These are phyloP conservation scores for Anolis apletophallus DNA, from an alignment of 2,797 vertebrate species.

Conservation along the genomic window DNA sequence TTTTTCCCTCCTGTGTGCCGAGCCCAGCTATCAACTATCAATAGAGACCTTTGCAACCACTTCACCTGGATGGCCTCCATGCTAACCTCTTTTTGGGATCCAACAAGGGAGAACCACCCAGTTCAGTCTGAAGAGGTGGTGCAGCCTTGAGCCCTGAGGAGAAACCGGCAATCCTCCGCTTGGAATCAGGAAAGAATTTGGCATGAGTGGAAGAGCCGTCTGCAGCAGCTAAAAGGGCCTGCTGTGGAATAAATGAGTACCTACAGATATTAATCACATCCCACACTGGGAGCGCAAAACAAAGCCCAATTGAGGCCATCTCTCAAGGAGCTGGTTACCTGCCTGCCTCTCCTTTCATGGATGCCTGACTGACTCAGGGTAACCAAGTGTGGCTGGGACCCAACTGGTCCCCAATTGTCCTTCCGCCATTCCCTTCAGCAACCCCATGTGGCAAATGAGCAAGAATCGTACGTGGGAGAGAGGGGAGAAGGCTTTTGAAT, in stretches of 20 bases:
- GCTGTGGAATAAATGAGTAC: slow-evolving; percentile 18
- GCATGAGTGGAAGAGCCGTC: not conserved
- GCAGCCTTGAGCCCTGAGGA: not conserved
- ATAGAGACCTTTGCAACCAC: not conserved
- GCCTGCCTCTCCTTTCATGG: slow-evolving; percentile 27
- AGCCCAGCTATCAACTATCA: not conserved
- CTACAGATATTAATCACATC: slow-evolving; percentile 13
- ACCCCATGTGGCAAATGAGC: slow-evolving; percentile 18
- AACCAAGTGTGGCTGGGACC: slow-evolving; percentile 11
- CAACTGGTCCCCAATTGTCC: not conserved
- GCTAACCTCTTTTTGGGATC: not conserved
- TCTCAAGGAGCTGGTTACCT: slow-evolving; percentile 13
- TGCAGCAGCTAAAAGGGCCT: slow-evolving; percentile 1
- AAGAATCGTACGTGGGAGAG: not conserved
- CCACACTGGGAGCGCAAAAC: slow-evolving; percentile 1
- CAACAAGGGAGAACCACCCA: not conserved
- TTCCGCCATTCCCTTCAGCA: not conserved
- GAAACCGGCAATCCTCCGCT: not conserved
- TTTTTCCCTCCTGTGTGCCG: not conserved
- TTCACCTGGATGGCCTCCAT: not conserved
- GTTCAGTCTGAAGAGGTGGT: not conserved
- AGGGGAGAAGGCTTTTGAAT: not conserved
- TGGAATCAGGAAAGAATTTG: not conserved
- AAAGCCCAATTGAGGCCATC: slow-evolving; percentile 20
- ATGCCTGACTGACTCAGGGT: slow-evolving; percentile 20